phyloP scores from a whole-genome alignment of 2,113 vertebrate species.

The Abramis brama region DNA sequence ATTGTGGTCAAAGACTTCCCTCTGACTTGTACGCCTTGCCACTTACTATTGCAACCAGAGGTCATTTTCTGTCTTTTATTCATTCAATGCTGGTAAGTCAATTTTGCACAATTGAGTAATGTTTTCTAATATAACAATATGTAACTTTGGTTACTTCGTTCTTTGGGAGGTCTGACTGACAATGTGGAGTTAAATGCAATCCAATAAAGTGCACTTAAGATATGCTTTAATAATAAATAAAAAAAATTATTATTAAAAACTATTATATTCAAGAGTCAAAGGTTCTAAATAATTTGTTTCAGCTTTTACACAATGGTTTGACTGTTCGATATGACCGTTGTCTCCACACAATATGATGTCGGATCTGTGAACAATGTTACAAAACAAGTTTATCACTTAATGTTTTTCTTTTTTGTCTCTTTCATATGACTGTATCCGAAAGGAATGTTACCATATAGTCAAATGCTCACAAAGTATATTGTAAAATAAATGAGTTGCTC shows the following conservation, averaged over 20 bases:
- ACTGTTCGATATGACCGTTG: background rate
- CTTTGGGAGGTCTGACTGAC: constrained; percentile 45
- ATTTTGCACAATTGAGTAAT: constrained; percentile 45
- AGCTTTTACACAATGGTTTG: background rate
- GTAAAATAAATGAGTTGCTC: constrained; percentile 27
- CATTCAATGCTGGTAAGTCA: background rate
- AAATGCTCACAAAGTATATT: constrained; percentile 9
- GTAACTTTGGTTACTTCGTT: constrained; percentile 15
- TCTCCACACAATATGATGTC: constrained; percentile 51
- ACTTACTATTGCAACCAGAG: background rate
- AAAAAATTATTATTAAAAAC: too few relatives aligned
- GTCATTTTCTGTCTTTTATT: background rate
- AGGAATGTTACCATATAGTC: background rate
- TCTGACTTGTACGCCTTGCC: background rate
- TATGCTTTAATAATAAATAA: background rate
- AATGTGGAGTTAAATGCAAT: constrained; percentile 22
- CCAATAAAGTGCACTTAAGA: constrained; percentile 36
- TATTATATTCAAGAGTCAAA: background rate
- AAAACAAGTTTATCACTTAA: background rate
- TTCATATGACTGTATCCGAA: background rate
- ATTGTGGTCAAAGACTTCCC: background rate
- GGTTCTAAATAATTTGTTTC: background rate
- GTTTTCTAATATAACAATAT: constrained; percentile 35
- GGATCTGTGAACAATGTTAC: constrained; percentile 35
- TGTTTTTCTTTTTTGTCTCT: constrained; percentile 15